These are phyloP conservation scores for Zaprionus capensis DNA, from an alignment of 1,140 invertebrate species.

Conservation along the genomic window DNA sequence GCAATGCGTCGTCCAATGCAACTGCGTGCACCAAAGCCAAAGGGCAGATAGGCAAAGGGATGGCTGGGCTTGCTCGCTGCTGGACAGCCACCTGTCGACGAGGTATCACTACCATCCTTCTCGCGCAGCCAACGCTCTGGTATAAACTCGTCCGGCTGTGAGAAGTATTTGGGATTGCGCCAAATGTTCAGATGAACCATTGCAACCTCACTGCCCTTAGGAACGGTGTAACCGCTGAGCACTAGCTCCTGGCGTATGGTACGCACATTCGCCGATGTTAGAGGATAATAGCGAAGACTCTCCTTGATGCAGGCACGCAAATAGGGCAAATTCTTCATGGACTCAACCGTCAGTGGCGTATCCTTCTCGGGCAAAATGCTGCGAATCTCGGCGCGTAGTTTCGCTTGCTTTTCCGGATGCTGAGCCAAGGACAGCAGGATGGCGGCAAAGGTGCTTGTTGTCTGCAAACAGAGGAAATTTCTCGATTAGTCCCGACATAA, in stretches of 20 bases:
- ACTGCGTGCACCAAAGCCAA: constrained; percentile 86
- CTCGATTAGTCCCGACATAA: neutral
- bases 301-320: constrained; percentile 88
- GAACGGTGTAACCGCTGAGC: constrained; percentile 86
- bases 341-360: constrained; percentile 85
- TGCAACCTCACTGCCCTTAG: constrained; percentile 85
- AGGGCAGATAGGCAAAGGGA: constrained; percentile 87
- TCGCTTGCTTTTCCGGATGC: constrained; percentile 89
- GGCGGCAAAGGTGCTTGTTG: constrained; percentile 42
- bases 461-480: constrained; percentile 32
- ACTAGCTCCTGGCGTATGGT: constrained; percentile 85
- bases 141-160: constrained; percentile 85
- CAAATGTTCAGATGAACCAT: constrained; percentile 84
- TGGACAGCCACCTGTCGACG: neutral
- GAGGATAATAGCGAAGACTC: constrained; percentile 85
- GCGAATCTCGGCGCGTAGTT: constrained; percentile 88
- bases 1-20: constrained; percentile 88
- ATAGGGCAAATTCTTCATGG: constrained; percentile 86
- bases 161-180: constrained; percentile 84
- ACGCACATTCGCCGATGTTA: constrained; percentile 85
- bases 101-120: neutral
- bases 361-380: constrained; percentile 84
- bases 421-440: constrained; percentile 85
- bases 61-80: constrained; percentile 82
- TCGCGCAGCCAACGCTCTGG: constrained; percentile 86